Percentiles rank a stretch among this genome's conserved stretches.
These are phyloP conservation scores for Globodera rostochiensis DNA, from an alignment of 1,140 invertebrate genomes.

Conservation along the genomic window DNA sequence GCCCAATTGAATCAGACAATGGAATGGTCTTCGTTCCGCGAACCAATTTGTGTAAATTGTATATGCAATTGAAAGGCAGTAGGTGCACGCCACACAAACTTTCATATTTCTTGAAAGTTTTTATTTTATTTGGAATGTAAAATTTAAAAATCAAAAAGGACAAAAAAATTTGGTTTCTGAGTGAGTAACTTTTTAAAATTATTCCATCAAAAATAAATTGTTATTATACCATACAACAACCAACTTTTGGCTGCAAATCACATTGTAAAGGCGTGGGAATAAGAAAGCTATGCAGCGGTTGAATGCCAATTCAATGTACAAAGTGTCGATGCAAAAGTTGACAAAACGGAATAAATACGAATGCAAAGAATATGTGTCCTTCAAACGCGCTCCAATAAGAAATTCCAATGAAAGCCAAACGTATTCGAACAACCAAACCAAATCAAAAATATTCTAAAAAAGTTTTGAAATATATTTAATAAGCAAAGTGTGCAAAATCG, in stretches of 20 bases:
- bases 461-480: not conserved
- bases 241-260: conserved; percentile 1
- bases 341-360: conserved; percentile 21
- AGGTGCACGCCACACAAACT: not conserved
- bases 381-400: not conserved
- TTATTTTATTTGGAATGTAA: not conserved
- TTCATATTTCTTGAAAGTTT: not conserved
- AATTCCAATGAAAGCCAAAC: conserved; percentile 19
- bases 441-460: conserved; percentile 15
- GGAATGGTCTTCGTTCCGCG: conserved; percentile 6
- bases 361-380: not conserved
- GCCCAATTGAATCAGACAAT: conserved; percentile 12
- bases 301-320: conserved; percentile 22
- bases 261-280: conserved; percentile 6
- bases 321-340: conserved; percentile 24
- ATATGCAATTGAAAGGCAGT: not conserved
- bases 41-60: conserved; percentile 23
- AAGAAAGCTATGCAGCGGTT: conserved; percentile 17
- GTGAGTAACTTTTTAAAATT: too few species aligned
- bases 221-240: not conserved
- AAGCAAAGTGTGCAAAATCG: not conserved
- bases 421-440: conserved; percentile 24
- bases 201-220: too few species aligned
- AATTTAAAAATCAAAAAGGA: not conserved
- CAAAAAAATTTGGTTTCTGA: too few species aligned